phyloP scores from a whole-genome alignment of 2,888 invertebrate genomes.

The Lasioglossum vierecki region DNA sequence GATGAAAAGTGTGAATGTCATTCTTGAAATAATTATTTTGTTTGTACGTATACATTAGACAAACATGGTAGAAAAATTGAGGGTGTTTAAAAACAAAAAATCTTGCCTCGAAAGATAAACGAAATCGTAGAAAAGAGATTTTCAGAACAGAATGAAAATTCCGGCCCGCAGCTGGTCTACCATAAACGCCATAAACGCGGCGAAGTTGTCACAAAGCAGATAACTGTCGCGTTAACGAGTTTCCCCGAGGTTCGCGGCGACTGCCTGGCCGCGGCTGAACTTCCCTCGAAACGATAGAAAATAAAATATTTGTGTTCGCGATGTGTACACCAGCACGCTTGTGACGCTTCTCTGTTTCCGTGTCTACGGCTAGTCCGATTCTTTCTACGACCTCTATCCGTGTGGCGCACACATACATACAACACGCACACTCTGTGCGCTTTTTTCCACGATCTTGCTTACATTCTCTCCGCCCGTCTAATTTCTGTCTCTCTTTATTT shows the following conservation, averaged over 20 bases:
- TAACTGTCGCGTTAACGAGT: conserved; percentile 31
- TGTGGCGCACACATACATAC: background rate
- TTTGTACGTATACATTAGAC: background rate
- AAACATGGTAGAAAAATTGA: background rate
- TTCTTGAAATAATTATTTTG: background rate
- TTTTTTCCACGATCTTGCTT: conserved; percentile 38
- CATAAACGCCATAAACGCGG: background rate
- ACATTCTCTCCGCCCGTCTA: conserved; percentile 32
- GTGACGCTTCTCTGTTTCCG: conserved; percentile 34
- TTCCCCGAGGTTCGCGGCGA: conserved; percentile 13
- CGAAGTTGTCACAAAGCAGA: background rate
- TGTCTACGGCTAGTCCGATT: conserved; percentile 10
- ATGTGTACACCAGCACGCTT: conserved; percentile 38
- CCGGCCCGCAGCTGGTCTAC: background rate
- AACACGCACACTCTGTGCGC: conserved; percentile 18
- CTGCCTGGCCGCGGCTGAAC: background rate
- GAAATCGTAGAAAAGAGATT: background rate
- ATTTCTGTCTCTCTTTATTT: conserved; percentile 37
- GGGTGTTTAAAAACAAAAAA: background rate
- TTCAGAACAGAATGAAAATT: background rate
- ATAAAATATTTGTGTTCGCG: conserved; percentile 34
- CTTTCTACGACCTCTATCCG: background rate
- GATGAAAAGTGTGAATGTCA: background rate
- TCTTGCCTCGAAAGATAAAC: background rate
- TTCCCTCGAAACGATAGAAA: conserved; percentile 6